A percentile compares a stretch with the other conserved stretches of the same genome.
Evolutionary conservation across 2,797 vertebrate genomes (phyloP).

Genomic region (Paedocypris micromegethes): DNA sequence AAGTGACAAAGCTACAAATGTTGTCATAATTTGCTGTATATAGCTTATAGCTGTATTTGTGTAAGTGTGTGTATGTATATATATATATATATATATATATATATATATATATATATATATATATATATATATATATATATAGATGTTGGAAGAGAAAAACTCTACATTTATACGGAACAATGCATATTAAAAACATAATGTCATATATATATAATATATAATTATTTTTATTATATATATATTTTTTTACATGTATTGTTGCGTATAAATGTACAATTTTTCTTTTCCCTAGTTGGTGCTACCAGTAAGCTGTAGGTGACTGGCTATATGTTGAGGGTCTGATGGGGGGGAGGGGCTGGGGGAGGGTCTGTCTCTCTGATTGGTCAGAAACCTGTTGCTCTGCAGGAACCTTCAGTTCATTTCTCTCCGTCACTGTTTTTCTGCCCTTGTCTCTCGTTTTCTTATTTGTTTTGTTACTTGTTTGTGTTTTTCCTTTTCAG

Average conservation of each 20-base stretch:
- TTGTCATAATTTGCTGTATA: too few species aligned
- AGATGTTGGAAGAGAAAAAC: neutral
- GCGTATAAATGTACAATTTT: neutral
- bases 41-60: too few species aligned
- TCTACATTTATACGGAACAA: neutral
- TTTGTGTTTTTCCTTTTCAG: neutral
- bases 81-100: neutral
- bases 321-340: neutral
- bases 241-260: neutral
- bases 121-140: slow-evolving; percentile 1
- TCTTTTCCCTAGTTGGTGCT: too few species aligned
- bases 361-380: too few species aligned
- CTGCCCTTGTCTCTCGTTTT: neutral
- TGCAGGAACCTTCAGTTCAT: neutral
- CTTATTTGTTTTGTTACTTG: neutral
- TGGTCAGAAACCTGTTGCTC: neutral
- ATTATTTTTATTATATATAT: neutral
- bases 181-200: neutral
- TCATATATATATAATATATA: neutral
- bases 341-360: too few species aligned
- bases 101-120: neutral
- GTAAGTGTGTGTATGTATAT: too few species aligned
- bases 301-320: neutral
- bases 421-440: neutral
- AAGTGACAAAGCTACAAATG: too few species aligned